Conservation (phyloP, 1,140 invertebrate genomes). For the Macrobrachium nipponense region DNA sequence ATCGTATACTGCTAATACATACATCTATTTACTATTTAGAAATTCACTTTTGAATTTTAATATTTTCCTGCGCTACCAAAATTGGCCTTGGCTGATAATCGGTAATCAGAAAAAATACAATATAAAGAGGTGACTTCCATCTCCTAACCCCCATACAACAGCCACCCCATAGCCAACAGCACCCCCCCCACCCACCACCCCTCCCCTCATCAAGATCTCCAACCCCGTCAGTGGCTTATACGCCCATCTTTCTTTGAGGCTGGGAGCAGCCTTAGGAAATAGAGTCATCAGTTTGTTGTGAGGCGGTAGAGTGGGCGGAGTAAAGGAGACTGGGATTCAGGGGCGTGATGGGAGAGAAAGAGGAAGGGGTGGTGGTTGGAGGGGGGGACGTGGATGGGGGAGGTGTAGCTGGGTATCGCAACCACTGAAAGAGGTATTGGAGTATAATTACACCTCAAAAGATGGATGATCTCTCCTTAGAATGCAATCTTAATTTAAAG, state of each 20-base stretch:
- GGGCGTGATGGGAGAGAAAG: neutral
- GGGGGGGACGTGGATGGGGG: neutral
- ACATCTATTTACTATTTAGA: no score
- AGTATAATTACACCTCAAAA: constrained; percentile 54
- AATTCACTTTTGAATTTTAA: no score
- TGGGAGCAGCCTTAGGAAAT: constrained; percentile 8
- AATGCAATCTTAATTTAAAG: constrained; percentile 60
- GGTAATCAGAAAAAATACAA: no score
- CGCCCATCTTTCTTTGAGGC: neutral
- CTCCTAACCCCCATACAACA: no score
- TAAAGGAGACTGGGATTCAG: neutral
- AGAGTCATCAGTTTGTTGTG: constrained; percentile 4
- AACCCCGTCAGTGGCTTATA: neutral
- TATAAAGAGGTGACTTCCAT: no score
- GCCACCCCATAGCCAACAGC: neutral
- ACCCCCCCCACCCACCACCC: neutral
- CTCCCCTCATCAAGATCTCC: neutral
- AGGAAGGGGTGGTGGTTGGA: neutral
- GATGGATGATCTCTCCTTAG: constrained; percentile 42
- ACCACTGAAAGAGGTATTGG: constrained; percentile 54
- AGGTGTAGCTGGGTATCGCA: constrained; percentile 11
- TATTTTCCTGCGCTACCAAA: no score
- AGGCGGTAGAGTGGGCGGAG: neutral
- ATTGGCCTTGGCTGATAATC: no score
- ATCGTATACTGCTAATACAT: no score